phyloP scores from a whole-genome alignment of 2,888 invertebrate genomes.

The Aporophyla nigra region DNA sequence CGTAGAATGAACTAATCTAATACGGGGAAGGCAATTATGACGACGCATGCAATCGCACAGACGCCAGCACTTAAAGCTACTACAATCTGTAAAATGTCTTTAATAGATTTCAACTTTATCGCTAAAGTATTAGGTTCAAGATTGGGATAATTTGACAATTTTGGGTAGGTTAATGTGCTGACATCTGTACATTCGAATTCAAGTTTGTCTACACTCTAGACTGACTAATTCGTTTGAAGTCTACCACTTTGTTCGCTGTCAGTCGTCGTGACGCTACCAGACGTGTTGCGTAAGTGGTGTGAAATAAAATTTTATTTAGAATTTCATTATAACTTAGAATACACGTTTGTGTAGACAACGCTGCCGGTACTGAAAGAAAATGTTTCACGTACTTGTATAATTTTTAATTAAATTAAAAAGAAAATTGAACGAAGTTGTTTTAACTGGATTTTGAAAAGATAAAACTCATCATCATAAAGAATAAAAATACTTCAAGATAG shows the following conservation, averaged over 20 bases:
- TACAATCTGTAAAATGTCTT: too few species aligned
- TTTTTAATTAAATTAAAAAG: background rate
- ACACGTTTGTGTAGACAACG: background rate
- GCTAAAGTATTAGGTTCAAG: too few species aligned
- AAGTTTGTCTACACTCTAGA: conserved; percentile 38
- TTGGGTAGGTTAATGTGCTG: too few species aligned
- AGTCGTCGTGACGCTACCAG: conserved; percentile 24
- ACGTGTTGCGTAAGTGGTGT: conserved; percentile 38
- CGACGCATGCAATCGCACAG: conserved; percentile 19
- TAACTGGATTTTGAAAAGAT: background rate
- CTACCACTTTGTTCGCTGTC: conserved; percentile 34
- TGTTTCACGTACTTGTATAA: background rate
- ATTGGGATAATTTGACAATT: too few species aligned
- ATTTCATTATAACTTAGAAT: conserved; percentile 27
- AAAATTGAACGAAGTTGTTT: background rate
- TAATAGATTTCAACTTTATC: too few species aligned
- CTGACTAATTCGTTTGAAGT: conserved; percentile 48
- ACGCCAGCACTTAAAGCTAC: too few species aligned
- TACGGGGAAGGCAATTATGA: conserved; percentile 36
- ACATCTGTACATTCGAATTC: conserved; percentile 27
- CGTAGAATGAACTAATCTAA: conserved; percentile 35
- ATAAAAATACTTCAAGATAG: background rate
- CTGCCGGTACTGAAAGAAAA: background rate
- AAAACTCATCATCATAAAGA: background rate
- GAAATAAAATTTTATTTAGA: conserved; percentile 23